Conservation (phyloP, 2,888 invertebrate genomes). For the Osmoderma eremita region DNA sequence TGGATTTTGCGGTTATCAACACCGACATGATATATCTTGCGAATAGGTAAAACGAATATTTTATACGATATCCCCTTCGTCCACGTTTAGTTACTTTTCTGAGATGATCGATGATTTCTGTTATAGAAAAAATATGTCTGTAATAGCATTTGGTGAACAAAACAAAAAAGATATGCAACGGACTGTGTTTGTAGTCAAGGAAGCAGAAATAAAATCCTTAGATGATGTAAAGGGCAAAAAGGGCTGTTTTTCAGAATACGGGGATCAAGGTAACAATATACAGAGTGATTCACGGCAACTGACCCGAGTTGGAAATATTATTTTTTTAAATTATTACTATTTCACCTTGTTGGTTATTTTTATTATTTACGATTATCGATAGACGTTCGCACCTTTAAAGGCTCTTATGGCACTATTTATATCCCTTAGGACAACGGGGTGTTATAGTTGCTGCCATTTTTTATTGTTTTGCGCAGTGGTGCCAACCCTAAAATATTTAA, state of each 20-base stretch:
- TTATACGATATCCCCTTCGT: neutral
- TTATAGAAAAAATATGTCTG: conserved; percentile 67
- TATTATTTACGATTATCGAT: too few species aligned
- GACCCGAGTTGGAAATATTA: too few species aligned
- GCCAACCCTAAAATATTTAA: too few species aligned
- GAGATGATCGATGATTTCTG: neutral
- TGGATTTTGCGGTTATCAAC: conserved; percentile 3
- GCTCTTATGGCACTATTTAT: too few species aligned
- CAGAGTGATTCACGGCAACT: neutral
- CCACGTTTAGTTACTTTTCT: neutral
- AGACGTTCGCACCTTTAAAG: too few species aligned
- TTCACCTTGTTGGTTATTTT: too few species aligned
- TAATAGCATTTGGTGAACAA: conserved; percentile 71
- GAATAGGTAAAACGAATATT: conserved; percentile 2
- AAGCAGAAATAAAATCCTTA: conserved; percentile 60
- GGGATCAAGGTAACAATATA: conserved; percentile 70
- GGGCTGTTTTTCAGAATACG: conserved; percentile 75
- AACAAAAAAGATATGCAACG: conserved; percentile 63
- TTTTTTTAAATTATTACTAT: too few species aligned
- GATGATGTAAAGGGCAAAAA: conserved; percentile 67
- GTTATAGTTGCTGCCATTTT: too few species aligned
- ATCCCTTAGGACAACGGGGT: too few species aligned
- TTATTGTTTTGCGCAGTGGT: too few species aligned
- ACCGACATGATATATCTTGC: neutral
- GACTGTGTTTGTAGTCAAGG: conserved; percentile 69